These are phyloP conservation scores for Nomada fucata DNA, from an alignment of 2,888 invertebrate species.

Conservation along the genomic window DNA sequence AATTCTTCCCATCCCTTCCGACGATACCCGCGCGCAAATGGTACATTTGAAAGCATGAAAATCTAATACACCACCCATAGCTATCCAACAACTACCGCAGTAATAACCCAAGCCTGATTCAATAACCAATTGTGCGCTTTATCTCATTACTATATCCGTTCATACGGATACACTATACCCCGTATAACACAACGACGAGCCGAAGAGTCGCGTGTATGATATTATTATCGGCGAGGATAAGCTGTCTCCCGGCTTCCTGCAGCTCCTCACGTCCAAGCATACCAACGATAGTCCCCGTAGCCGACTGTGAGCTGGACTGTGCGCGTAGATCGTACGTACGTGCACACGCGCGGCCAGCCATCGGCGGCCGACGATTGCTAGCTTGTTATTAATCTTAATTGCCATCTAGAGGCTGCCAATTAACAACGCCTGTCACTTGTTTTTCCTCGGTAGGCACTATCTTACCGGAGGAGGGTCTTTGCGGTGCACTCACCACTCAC, in stretches of 20 bases:
- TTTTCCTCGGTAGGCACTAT: constrained; percentile 73
- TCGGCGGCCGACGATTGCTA: constrained; percentile 73
- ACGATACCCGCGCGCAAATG: too few relatives aligned
- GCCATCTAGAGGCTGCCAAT: constrained; percentile 82
- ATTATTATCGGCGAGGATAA: constrained; percentile 57
- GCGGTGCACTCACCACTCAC: constrained; percentile 42
- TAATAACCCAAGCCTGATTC: too few relatives aligned
- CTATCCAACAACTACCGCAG: too few relatives aligned
- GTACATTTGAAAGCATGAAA: too few relatives aligned
- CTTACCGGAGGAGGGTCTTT: constrained; percentile 51
- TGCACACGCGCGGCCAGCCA: constrained; percentile 40
- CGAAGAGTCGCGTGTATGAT: constrained; percentile 44
- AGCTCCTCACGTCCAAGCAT: constrained; percentile 29
- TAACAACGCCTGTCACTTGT: constrained; percentile 82
- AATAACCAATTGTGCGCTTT: constrained; percentile 34
- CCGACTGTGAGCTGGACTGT: not conserved
- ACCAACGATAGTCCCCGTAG: constrained; percentile 9
- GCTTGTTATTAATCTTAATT: constrained; percentile 83
- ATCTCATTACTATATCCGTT: constrained; percentile 55
- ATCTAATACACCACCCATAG: too few relatives aligned
- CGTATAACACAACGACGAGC: not conserved
- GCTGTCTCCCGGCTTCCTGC: constrained; percentile 46
- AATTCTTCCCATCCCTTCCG: too few relatives aligned
- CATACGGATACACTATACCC: constrained; percentile 2
- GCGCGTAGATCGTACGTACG: constrained; percentile 17